These are phyloP conservation scores for Fratercula arctica DNA, from an alignment of 2,797 vertebrate genomes.

Conservation along the genomic window DNA sequence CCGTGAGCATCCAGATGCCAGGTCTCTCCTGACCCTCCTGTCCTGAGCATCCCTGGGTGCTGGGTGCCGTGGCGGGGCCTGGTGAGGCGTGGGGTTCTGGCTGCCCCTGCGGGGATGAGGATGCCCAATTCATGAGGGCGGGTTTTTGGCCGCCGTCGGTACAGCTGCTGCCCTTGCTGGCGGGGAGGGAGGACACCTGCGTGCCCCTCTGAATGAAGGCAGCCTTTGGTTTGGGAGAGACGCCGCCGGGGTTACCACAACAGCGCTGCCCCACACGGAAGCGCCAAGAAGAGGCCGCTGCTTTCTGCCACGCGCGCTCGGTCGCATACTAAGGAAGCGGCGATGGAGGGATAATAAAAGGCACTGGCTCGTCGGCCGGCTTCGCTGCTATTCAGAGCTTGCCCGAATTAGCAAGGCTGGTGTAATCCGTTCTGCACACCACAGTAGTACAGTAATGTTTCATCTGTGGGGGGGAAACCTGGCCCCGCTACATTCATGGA, in stretches of 20 bases:
- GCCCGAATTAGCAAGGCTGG: background rate
- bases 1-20: background rate
- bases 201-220: background rate
- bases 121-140: accelerated
- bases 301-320: background rate
- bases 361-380: background rate
- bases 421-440: background rate
- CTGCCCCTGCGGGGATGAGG: accelerated
- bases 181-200: constrained; percentile 12
- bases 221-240: background rate
- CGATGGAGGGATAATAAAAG: background rate
- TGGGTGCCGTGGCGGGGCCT: background rate
- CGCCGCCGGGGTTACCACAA: background rate
- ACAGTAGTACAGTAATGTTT: background rate
- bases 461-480: background rate
- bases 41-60: background rate
- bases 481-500: accelerated
- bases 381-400: background rate
- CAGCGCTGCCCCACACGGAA: background rate
- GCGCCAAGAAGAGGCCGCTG: background rate
- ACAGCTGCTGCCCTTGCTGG: constrained; percentile 16
- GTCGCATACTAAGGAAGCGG: constrained; percentile 26
- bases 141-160: accelerated
- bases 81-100: accelerated
- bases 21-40: background rate